A percentile compares a stretch with the other conserved stretches of the same genome.
These are phyloP conservation scores for Ophioninae sp. DNA, from an alignment of 2,888 invertebrate genomes.

Conservation along the genomic window DNA sequence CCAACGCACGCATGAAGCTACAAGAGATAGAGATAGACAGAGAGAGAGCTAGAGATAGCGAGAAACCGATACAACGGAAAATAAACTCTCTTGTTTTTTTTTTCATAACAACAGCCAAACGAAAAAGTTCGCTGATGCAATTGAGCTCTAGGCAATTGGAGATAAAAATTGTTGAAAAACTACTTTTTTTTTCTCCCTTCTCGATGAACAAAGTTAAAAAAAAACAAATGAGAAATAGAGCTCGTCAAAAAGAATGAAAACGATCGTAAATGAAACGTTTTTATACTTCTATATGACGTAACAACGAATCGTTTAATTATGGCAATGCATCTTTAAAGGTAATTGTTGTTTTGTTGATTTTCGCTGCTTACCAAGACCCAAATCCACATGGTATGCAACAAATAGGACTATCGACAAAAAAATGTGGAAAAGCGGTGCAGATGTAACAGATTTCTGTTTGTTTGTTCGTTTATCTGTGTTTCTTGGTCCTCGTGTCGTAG, in stretches of 20 bases:
- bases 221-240: constrained; percentile 8
- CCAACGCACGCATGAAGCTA: constrained; percentile 55
- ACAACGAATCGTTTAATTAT: background rate
- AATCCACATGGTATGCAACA: constrained; percentile 81
- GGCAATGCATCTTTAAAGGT: constrained; percentile 28
- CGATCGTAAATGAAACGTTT: constrained; percentile 3
- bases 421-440: constrained; percentile 80
- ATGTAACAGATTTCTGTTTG: constrained; percentile 73
- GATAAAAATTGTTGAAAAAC: background rate
- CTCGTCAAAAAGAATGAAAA: constrained; percentile 41
- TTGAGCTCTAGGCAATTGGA: background rate
- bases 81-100: background rate
- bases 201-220: background rate
- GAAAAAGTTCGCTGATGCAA: background rate
- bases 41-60: constrained; percentile 4
- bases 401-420: constrained; percentile 81
- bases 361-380: constrained; percentile 81
- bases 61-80: background rate
- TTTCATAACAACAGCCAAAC: background rate
- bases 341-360: constrained; percentile 61
- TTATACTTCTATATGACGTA: constrained; percentile 17
- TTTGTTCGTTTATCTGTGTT: constrained; percentile 42
- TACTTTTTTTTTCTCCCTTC: background rate
- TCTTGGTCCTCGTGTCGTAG: background rate
- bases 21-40: background rate